A percentile compares a stretch with the other conserved stretches of the same genome.
phyloP scores from a whole-genome alignment of 2,888 invertebrate genomes.

The Synergus japonicus region DNA sequence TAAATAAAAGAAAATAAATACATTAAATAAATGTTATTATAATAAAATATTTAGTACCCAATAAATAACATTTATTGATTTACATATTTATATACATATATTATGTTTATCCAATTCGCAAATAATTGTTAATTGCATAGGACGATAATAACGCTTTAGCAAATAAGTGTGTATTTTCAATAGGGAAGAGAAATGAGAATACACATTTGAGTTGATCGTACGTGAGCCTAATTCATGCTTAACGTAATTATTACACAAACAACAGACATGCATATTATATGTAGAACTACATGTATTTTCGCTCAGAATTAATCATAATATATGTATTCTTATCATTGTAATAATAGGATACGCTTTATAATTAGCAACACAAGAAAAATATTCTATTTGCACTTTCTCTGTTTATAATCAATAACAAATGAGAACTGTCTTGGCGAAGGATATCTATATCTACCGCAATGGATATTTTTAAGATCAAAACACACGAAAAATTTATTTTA shows the following conservation, averaged over 20 bases:
- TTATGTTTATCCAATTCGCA: conserved; percentile 12
- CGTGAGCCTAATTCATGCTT: background rate
- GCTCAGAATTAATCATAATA: background rate
- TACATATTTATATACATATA: background rate
- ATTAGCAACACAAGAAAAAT: background rate
- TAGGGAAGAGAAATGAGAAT: background rate
- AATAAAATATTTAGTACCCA: conserved; percentile 3
- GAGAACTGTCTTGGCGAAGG: background rate
- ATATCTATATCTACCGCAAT: background rate
- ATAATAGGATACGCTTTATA: background rate
- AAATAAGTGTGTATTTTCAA: conserved; percentile 10
- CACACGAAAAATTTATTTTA: too few relatives aligned
- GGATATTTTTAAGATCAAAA: too few relatives aligned
- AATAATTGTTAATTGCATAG: conserved; percentile 14
- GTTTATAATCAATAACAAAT: background rate
- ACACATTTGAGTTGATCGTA: conserved; percentile 4
- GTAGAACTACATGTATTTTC: background rate
- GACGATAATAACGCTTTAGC: conserved; percentile 15
- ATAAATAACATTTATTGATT: conserved; percentile 32
- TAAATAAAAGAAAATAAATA: background rate
- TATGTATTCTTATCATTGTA: background rate
- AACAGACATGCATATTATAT: conserved; percentile 14
- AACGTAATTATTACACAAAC: conserved; percentile 18
- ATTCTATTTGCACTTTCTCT: conserved; percentile 5
- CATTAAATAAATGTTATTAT: background rate